These are phyloP conservation scores for Cecropterus lyciades DNA, from an alignment of 1,140 invertebrate genomes.

Conservation along the genomic window DNA sequence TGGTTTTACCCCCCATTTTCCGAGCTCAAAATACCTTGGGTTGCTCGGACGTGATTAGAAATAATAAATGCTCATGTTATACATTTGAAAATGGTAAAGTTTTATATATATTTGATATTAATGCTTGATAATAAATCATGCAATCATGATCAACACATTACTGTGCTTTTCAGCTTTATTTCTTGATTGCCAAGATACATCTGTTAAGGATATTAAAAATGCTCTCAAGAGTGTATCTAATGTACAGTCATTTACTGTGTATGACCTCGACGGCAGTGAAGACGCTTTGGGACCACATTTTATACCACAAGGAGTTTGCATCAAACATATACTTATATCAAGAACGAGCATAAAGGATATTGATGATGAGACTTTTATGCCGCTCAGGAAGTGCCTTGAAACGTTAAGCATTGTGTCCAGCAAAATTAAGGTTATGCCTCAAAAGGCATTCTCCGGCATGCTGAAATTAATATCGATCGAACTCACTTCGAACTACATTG, in stretches of 20 bases:
- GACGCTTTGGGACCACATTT: slow-evolving; percentile 75
- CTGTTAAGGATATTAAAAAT: slow-evolving; percentile 70
- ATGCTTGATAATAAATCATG: too few species aligned
- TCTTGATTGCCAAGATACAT: slow-evolving; percentile 75
- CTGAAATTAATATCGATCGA: slow-evolving; percentile 90
- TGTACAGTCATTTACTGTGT: slow-evolving; percentile 71
- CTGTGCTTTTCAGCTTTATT: slow-evolving; percentile 65
- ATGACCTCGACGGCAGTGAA: slow-evolving; percentile 72
- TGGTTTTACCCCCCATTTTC: slow-evolving; percentile 70
- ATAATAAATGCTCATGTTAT: slow-evolving; percentile 77
- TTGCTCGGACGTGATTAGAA: slow-evolving; percentile 66
- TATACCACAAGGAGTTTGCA: slow-evolving; percentile 86
- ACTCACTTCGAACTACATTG: slow-evolving; percentile 94
- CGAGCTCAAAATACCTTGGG: slow-evolving; percentile 80
- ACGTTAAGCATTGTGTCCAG: slow-evolving; percentile 92
- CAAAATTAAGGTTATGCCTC: slow-evolving; percentile 91
- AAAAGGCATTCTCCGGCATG: slow-evolving; percentile 90
- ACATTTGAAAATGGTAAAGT: slow-evolving; percentile 74
- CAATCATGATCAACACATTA: neutral
- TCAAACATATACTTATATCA: slow-evolving; percentile 92
- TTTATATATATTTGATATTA: slow-evolving; percentile 24
- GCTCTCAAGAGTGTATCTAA: slow-evolving; percentile 66
- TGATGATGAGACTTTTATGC: slow-evolving; percentile 89
- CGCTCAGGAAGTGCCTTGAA: slow-evolving; percentile 90
- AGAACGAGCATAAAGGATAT: slow-evolving; percentile 91